Evolutionary conservation across 2,888 invertebrate species (phyloP), one percentile per base, ranked within the genome.

Genomic region (Vesta saturnalis): DNA sequence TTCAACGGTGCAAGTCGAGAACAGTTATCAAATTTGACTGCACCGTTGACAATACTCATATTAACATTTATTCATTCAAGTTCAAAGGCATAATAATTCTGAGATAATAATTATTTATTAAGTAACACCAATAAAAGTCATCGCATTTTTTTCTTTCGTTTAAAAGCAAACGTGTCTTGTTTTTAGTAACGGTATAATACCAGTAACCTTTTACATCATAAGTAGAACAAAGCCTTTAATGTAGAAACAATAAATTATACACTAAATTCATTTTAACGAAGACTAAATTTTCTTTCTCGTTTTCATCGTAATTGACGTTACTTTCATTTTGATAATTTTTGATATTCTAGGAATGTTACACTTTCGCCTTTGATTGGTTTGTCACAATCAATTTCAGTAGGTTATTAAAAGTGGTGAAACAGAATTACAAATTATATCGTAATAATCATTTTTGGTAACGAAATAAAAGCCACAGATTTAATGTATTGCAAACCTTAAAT

Each of bases 91-190:
- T 39, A 52, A 21, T 58, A 30, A 58, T 22, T 5, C 5, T 49
- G 18, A 49, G 22, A 3, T 3, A 15, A 30, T 58, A 58, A 58
- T 58, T 39, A 43, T 43, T 39, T 43, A 39, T 43, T 15, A 58
- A 58, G 43, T 35, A 58, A 58, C 58, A 58, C 39, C 58, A 58
- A 58, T 56, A 58, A 18, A 39, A 19, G 58, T 58, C 56, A 35
- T 22, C 10, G 21, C 15, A 10, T 58, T 56, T 58, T 39, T 58
- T 21, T 21, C 5, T n/a, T n/a, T 21, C 21, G 12, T 8, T 19
- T 12, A 43, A 35, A 35, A 19, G 58, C 18, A 43, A 58, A 58
- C 43, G 58, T 58, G 39, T 39, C 39, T 58, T 56, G 30, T 56
- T 39, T 58, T 58, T 21, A 54, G 4, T 21, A 54, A 12, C 3